Conservation (phyloP, 2,888 invertebrate species). For the Andrena bucephala region DNA sequence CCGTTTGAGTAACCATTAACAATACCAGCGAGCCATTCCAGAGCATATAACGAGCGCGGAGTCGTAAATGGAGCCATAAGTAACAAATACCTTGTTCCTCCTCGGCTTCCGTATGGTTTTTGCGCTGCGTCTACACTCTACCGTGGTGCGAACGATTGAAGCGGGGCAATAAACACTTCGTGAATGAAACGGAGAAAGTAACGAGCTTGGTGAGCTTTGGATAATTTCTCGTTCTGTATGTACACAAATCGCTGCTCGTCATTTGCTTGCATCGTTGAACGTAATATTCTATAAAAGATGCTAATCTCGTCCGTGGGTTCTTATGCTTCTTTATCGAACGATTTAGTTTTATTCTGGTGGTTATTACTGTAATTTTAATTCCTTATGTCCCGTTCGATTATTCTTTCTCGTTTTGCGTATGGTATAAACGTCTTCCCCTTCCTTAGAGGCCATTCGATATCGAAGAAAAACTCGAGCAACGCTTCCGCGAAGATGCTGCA, state of each 20-base stretch:
- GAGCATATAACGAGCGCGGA: conserved; percentile 55
- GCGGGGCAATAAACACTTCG: background rate
- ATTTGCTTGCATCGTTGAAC: too few relatives aligned
- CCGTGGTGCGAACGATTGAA: background rate
- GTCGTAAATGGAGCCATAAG: conserved; percentile 40
- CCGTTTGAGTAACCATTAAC: conserved; percentile 56
- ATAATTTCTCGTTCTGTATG: too few relatives aligned
- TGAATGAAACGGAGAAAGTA: background rate
- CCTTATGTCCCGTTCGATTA: background rate
- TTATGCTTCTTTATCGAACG: too few relatives aligned
- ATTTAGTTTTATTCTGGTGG: too few relatives aligned
- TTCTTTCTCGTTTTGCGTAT: background rate
- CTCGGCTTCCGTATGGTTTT: conserved; percentile 40
- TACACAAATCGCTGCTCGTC: too few relatives aligned
- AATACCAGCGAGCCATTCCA: conserved; percentile 58
- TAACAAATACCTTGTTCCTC: conserved; percentile 21
- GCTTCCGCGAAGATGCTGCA: conserved; percentile 21
- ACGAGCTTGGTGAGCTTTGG: background rate
- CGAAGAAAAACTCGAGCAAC: background rate
- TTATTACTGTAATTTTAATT: too few relatives aligned
- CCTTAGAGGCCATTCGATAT: background rate
- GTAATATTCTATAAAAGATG: too few relatives aligned
- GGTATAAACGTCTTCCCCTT: background rate
- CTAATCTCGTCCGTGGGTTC: too few relatives aligned
- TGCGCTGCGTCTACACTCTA: background rate